These are phyloP conservation scores for Clostera curtula DNA, from an alignment of 2,888 invertebrate species.

Conservation along the genomic window DNA sequence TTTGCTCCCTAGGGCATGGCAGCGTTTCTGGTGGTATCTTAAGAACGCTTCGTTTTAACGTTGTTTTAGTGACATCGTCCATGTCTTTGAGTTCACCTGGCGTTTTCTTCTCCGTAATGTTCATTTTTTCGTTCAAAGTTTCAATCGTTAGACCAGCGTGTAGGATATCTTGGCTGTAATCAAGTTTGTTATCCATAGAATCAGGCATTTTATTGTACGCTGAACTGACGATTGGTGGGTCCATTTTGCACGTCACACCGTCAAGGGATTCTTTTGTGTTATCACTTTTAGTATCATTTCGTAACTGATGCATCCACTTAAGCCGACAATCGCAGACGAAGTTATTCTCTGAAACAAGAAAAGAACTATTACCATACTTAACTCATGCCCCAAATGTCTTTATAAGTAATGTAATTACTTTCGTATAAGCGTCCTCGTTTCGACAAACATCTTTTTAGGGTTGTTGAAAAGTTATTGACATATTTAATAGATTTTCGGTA, in stretches of 20 bases:
- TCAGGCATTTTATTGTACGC: slow-evolving; percentile 64
- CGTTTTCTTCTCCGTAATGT: slow-evolving; percentile 45
- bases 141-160: slow-evolving; percentile 54
- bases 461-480: no score
- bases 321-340: slow-evolving; percentile 89
- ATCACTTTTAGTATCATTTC: slow-evolving; percentile 83
- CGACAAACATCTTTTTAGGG: no score
- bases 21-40: slow-evolving; percentile 58
- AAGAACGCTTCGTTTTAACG: slow-evolving; percentile 51
- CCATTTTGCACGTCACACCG: slow-evolving; percentile 81
- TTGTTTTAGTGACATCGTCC: slow-evolving; percentile 43
- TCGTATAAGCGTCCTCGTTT: no score
- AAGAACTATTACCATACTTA: slow-evolving; percentile 6
- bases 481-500: no score
- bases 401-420: no score
- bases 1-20: slow-evolving; percentile 53
- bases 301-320: slow-evolving; percentile 84
- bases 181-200: slow-evolving; percentile 38
- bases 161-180: slow-evolving; percentile 52
- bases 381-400: neutral
- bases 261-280: slow-evolving; percentile 81
- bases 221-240: slow-evolving; percentile 63
- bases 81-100: slow-evolving; percentile 30
- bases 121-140: slow-evolving; percentile 47
- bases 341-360: slow-evolving; percentile 81